These are phyloP conservation scores for Leptopilina drosophilae DNA, from an alignment of 2,888 invertebrate genomes.

Conservation along the genomic window DNA sequence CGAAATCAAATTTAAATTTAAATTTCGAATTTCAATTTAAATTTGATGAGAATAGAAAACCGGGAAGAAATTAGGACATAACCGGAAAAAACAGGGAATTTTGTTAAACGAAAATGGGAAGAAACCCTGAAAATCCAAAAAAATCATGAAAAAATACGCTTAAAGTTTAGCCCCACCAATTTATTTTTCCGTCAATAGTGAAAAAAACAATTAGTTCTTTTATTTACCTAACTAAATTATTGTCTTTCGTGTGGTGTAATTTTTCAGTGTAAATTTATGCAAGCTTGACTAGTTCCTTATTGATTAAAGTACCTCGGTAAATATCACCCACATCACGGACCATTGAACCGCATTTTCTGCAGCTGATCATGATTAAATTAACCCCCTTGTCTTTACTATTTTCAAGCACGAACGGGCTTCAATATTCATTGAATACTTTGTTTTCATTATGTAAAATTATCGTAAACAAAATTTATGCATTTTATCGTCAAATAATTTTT, in stretches of 20 bases:
- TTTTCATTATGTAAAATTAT: not conserved
- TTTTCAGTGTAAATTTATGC: not conserved
- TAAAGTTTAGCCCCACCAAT: no score
- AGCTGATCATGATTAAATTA: conserved; percentile 29
- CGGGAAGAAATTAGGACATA: no score
- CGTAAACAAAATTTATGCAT: not conserved
- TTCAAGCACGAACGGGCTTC: conserved; percentile 22
- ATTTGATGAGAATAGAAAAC: no score
- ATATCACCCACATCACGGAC: conserved; percentile 31
- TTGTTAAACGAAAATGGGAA: no score
- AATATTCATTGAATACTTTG: conserved; percentile 31
- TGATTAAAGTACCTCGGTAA: conserved; percentile 33
- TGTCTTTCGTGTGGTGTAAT: not conserved
- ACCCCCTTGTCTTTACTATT: conserved; percentile 35
- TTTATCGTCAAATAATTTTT: not conserved
- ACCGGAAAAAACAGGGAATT: no score
- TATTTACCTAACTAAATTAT: not conserved
- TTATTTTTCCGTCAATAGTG: no score
- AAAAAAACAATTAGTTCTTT: no score
- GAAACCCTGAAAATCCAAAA: no score
- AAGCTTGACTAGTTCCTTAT: conserved; percentile 7
- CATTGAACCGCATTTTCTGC: conserved; percentile 31
- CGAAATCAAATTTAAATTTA: no score
- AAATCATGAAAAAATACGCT: no score
- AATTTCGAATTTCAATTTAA: no score